Evolutionary conservation across 2,113 vertebrate genomes (phyloP).

Genomic region (Sander lucioperca): DNA sequence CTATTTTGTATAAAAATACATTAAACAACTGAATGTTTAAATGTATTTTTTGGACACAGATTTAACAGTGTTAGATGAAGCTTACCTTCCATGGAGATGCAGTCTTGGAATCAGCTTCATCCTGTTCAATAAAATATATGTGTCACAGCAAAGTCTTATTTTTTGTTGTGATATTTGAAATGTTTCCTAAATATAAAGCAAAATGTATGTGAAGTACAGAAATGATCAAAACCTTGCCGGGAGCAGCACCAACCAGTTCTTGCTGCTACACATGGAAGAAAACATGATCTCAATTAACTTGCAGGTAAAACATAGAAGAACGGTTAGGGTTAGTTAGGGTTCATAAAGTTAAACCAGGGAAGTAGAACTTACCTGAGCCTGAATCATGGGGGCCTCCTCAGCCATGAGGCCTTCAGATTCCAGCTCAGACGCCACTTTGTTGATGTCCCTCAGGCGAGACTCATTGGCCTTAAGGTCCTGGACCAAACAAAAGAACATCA

Average conservation of each 20-base stretch:
- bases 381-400: constrained; percentile 93
- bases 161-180: not conserved
- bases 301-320: not conserved
- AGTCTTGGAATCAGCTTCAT: constrained; percentile 93
- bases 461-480: constrained; percentile 98
- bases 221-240: constrained; percentile 84
- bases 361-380: constrained; percentile 87
- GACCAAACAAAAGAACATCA: not conserved
- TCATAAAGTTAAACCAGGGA: not conserved
- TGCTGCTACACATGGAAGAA: constrained; percentile 74
- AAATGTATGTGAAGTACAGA: not conserved
- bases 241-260: constrained; percentile 84
- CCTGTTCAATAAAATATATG: constrained; percentile 78
- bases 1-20: constrained; percentile 10
- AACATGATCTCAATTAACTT: not conserved
- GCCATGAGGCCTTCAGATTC: constrained; percentile 98
- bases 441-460: constrained; percentile 97
- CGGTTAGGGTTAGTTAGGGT: not conserved
- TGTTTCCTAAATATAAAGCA: not conserved
- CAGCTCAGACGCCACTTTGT: constrained; percentile 95
- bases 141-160: not conserved
- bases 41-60: not conserved
- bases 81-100: constrained; percentile 98
- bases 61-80: not conserved
- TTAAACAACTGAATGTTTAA: constrained; percentile 4